phyloP scores from a whole-genome alignment of 2,797 vertebrate genomes.

The Australoheros facetus region DNA sequence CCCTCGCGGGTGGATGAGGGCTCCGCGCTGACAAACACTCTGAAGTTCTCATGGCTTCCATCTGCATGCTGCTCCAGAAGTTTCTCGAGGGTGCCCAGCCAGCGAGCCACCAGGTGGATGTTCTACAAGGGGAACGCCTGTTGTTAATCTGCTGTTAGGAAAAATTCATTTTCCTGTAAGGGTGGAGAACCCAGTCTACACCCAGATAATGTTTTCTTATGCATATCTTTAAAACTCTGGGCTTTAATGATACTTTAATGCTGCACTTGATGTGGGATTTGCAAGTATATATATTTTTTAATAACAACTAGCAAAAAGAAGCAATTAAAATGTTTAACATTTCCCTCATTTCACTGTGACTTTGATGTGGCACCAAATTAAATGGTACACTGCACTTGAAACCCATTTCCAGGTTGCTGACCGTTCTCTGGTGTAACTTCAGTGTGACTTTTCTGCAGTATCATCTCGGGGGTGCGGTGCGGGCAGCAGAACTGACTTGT shows the following conservation, averaged over 20 bases:
- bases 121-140: slow-evolving; percentile 78
- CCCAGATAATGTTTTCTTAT: slow-evolving; percentile 10
- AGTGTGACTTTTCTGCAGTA: slow-evolving; percentile 60
- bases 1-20: slow-evolving; percentile 84
- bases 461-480: slow-evolving; percentile 33
- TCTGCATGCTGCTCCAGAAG: slow-evolving; percentile 86
- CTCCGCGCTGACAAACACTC: slow-evolving; percentile 93
- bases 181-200: slow-evolving; percentile 14
- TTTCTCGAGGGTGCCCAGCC: slow-evolving; percentile 91
- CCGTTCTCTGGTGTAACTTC: slow-evolving; percentile 29
- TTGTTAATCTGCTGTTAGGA: background rate
- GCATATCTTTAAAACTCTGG: slow-evolving; percentile 32
- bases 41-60: slow-evolving; percentile 84
- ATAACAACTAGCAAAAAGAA: slow-evolving; percentile 53
- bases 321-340: slow-evolving; percentile 60
- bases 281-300: slow-evolving; percentile 28
- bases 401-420: slow-evolving; percentile 51
- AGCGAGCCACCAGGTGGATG: slow-evolving; percentile 93
- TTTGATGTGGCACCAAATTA: slow-evolving; percentile 73
- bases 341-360: slow-evolving; percentile 45
- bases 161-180: background rate
- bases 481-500: slow-evolving; percentile 47
- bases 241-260: slow-evolving; percentile 47
- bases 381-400: slow-evolving; percentile 63
- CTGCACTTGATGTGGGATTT: slow-evolving; percentile 27